Conservation (phyloP, 2,888 invertebrate species). For the Leptinotarsa rubiginosa region DNA sequence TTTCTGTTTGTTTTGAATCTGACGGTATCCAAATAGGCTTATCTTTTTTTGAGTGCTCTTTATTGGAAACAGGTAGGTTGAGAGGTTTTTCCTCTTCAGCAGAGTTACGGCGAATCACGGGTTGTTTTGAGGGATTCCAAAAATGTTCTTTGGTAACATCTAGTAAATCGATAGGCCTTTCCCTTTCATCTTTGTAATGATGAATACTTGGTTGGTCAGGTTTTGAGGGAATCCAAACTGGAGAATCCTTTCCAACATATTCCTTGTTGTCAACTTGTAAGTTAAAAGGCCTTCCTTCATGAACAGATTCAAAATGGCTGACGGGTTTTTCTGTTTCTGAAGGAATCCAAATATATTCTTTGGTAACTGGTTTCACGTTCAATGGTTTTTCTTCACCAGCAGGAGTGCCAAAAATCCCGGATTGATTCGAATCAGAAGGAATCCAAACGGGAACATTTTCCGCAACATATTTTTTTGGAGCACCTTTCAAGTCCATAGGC, state of each 20-base stretch:
- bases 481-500: neutral
- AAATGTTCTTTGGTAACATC: too few species aligned
- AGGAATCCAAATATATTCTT: neutral
- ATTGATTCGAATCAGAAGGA: neutral
- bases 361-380: neutral
- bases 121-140: neutral
- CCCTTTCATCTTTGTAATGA: neutral
- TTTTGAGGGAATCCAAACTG: neutral
- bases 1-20: neutral
- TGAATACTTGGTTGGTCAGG: neutral
- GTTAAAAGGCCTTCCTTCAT: neutral
- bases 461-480: neutral
- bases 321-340: neutral
- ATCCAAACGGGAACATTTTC: neutral
- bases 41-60: neutral
- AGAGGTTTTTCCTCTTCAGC: neutral
- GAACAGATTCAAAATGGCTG: neutral
- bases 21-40: neutral
- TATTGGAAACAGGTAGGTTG: neutral
- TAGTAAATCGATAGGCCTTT: neutral
- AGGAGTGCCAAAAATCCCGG: neutral
- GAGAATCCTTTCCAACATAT: neutral
- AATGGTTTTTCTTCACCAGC: neutral
- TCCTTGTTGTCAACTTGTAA: neutral
- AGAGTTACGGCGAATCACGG: neutral